Conservation (phyloP, 2,113 vertebrate species). For the Hyperopisus bebe region DNA sequence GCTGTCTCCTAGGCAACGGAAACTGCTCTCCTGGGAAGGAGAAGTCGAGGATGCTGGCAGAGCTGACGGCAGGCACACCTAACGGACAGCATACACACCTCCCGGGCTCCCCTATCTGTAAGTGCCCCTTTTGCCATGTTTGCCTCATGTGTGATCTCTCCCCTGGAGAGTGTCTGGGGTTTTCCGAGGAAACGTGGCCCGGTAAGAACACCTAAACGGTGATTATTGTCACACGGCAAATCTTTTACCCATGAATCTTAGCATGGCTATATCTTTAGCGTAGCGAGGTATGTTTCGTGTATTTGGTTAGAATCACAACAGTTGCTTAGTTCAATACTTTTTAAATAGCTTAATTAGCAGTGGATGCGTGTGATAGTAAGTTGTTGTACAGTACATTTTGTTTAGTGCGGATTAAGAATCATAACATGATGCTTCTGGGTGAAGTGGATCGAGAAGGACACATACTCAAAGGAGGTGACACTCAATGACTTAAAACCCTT, state of each 20-base stretch:
- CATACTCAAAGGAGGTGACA: not conserved
- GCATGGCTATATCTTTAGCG: not conserved
- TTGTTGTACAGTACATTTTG: not conserved
- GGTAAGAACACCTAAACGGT: not conserved
- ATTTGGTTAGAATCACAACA: not conserved
- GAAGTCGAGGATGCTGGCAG: slow-evolving; percentile 78
- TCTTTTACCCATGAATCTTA: not conserved
- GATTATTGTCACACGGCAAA: not conserved
- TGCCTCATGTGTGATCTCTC: not conserved
- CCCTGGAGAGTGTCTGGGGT: not conserved
- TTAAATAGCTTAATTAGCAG: not conserved
- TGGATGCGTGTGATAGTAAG: not conserved
- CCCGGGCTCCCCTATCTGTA: slow-evolving; percentile 84
- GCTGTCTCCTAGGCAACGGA: slow-evolving; percentile 84
- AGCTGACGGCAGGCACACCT: slow-evolving; percentile 82
- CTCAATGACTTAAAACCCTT: not conserved
- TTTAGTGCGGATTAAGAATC: not conserved
- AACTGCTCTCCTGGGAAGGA: slow-evolving; percentile 89
- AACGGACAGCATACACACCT: slow-evolving; percentile 78
- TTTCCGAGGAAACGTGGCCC: not conserved
- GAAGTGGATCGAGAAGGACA: not conserved
- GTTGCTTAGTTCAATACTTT: not conserved
- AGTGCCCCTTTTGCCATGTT: slow-evolving; percentile 53
- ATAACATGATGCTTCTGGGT: not conserved
- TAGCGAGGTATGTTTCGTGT: not conserved